Base-by-base conservation (phyloP, 2,113 vertebrate species). In the Ageneiosus marmoratus region DNA sequence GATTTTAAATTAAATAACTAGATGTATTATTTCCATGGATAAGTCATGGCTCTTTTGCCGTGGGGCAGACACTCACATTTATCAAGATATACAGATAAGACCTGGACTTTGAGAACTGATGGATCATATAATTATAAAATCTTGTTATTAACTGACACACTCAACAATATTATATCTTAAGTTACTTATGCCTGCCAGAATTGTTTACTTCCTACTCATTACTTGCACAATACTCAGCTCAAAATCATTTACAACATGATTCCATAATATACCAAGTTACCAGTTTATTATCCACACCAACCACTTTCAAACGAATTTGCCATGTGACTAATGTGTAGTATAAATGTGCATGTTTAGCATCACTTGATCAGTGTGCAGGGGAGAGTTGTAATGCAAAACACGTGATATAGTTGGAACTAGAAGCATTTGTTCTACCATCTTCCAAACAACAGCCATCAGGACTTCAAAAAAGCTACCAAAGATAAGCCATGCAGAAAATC, bases 91-190 rank as follows among this genome's bases (percentile, higher is more conserved):
- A 86, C 73, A 83, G 82, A 88, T 44, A 85, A 88, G n/a, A 20
- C 4, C 84, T 90, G 87, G 86, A 92, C 92, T 86, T 91, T 94
- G 86, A 84, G 69, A 86, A 84, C 85, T 62, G 67, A 74, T 46
- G 5, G 22, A 80, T 77, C 50, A 80, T 91, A 92, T 91, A 93
- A 51, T 73, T 67, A 89, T 89, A 90, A 86, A 85, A 79, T 84
- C 88, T 86, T 89, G 83, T 85, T 76, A 89, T 88, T 16, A 77
- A 88, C 90, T 92, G 89, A 92, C 86, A 79, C 4, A 32, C 34
- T 85, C 65, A 86, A 74, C 11, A 44, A 74, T 48, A 32, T 13
- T 60, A 29, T 12, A 58, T 20, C 3, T 1, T 34, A 58, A 77
- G 32, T 58, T 22, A 53, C 15, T 70, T 44, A 13, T 55, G 34